Evolutionary conservation across 2,888 invertebrate genomes (phyloP).

Genomic region (Alsophila aescularia): DNA sequence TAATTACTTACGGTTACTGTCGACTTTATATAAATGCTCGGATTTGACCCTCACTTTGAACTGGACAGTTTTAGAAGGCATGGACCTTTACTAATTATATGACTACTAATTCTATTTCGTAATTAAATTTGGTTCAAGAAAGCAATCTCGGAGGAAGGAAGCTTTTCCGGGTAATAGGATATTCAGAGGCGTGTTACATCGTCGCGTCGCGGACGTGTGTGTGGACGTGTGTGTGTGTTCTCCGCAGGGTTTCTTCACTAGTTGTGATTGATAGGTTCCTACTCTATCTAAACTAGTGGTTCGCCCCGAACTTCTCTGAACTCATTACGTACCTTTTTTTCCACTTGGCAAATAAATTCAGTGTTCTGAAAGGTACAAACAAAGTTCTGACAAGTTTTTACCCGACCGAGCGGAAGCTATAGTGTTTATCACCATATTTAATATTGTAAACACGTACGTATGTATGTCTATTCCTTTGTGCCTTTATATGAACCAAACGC

Average conservation of each 20-base stretch:
- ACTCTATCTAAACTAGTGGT: background rate
- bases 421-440: too few relatives aligned
- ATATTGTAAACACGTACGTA: too few relatives aligned
- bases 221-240: background rate
- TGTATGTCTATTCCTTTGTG: too few relatives aligned
- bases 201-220: background rate
- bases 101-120: slow-evolving; percentile 21
- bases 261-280: too few relatives aligned
- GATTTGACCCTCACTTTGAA: slow-evolving; percentile 30
- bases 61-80: slow-evolving; percentile 29
- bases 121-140: slow-evolving; percentile 21
- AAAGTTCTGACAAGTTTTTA: too few relatives aligned
- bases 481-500: too few relatives aligned
- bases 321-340: too few relatives aligned
- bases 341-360: too few relatives aligned
- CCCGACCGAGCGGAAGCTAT: too few relatives aligned
- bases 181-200: background rate
- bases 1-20: slow-evolving; percentile 39
- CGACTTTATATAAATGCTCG: slow-evolving; percentile 28
- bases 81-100: slow-evolving; percentile 23
- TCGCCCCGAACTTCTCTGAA: too few relatives aligned
- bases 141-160: slow-evolving; percentile 7
- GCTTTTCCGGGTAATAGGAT: slow-evolving; percentile 6
- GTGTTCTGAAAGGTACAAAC: too few relatives aligned
- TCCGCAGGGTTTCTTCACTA: too few relatives aligned